Percentiles rank a stretch among this genome's conserved stretches.
phyloP scores from a whole-genome alignment of 1,140 invertebrate genomes.

The Sycophaga agraensis region DNA sequence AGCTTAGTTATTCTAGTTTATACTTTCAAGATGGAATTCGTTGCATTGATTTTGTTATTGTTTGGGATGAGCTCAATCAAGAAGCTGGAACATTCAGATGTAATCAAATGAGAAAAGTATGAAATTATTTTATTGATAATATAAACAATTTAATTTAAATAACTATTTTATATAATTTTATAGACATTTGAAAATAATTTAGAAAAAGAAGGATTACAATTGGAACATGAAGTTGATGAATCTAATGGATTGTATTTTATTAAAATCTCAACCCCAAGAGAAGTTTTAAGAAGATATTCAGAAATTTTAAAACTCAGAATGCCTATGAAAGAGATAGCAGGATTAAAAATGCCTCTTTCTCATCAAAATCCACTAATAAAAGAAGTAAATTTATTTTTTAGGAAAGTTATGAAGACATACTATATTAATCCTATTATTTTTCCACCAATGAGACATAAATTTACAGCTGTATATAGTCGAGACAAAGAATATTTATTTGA shows the following conservation, averaged over 20 bases:
- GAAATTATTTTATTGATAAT: background rate
- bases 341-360: constrained; percentile 60
- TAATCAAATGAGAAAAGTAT: constrained; percentile 41
- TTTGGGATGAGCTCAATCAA: constrained; percentile 63
- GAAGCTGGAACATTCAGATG: constrained; percentile 41
- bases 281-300: constrained; percentile 84
- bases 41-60: constrained; percentile 77
- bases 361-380: constrained; percentile 65
- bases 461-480: constrained; percentile 80
- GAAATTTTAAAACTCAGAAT: constrained; percentile 93
- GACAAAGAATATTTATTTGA: constrained; percentile 91
- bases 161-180: background rate
- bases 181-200: constrained; percentile 70
- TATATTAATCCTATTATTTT: constrained; percentile 69
- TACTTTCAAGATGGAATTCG: constrained; percentile 69
- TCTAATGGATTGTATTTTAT: constrained; percentile 68
- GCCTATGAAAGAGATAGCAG: constrained; percentile 87
- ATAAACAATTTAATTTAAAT: background rate
- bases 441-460: constrained; percentile 70
- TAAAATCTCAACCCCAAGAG: constrained; percentile 83
- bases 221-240: constrained; percentile 66
- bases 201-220: constrained; percentile 66
- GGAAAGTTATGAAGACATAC: constrained; percentile 63
- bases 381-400: constrained; percentile 63
- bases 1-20: constrained; percentile 46